Evolutionary conservation across 1,140 invertebrate species (phyloP), one percentile per base, ranked within the genome.

Genomic region (Macrostomum lignano): DNA sequence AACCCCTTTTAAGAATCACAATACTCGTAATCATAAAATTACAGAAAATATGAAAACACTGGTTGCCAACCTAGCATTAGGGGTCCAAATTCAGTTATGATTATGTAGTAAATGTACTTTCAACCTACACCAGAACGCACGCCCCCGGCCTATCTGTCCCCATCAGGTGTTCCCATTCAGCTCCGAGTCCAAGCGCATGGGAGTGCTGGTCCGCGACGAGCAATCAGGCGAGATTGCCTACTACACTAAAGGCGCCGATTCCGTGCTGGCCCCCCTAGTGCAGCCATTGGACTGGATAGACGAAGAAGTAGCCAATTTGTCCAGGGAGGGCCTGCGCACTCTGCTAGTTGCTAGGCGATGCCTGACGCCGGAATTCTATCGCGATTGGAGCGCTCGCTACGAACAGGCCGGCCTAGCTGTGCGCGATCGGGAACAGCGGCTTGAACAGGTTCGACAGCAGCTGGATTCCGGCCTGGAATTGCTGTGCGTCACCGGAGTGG

Each of bases 161-260:
- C n/a, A n/a, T 3, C 79, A 96, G 38, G 68, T 88, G 33, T 98
- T 98, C 52, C 88, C 88, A 3, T 98, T 98, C 46, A 94, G 81
- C 3, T 94, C 86, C 17, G 88, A 98, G 59, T 74, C 72, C 3
- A 98, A 96, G 60, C 64, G 86, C 46, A 98, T 98, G 88, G 88
- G 88, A 10, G 91, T 96, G 36, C 94, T 98, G 55, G 70, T 96
- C 3, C 45, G 72, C 65, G 75, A 82, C 45, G 66, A 70, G 39
- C 63, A 64, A 10, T 71, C 67, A 7, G 74, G 73, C 2, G 76
- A 86, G 52, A 88, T 96, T 39, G 72, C 70, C 11, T 91, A 94
- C 56, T 86, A 88, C 55, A 63, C 94, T 46, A 96, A 96, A 61
- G 91, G 91, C 5, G 91, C 88, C 3, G 91, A 98, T 58, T 71